A percentile compares a stretch with the other conserved stretches of the same genome.
Conservation (phyloP, 2,888 invertebrate genomes). For the Ennomos fuscantarius region DNA sequence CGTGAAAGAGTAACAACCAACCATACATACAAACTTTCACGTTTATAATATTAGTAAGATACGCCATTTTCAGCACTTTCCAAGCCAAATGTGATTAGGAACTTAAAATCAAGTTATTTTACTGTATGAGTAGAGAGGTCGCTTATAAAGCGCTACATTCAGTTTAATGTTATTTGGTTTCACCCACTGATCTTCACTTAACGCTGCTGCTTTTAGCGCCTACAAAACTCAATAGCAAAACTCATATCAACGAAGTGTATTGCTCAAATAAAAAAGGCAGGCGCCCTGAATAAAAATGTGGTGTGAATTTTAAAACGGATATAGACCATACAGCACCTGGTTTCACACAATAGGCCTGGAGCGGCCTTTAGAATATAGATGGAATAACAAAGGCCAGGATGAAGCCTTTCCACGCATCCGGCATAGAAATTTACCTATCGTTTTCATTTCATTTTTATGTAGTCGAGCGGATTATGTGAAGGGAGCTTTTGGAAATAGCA, state of each 20-base stretch:
- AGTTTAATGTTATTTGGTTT: neutral
- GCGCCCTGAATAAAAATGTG: conserved; percentile 24
- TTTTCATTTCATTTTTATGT: conserved; percentile 12
- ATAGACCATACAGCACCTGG: conserved; percentile 31
- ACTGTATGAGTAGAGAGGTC: neutral
- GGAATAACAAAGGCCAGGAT: conserved; percentile 37
- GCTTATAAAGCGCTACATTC: neutral
- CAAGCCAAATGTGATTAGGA: too few relatives aligned
- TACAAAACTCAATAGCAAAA: conserved; percentile 31
- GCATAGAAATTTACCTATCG: conserved; percentile 14
- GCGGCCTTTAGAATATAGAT: conserved; percentile 32
- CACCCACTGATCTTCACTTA: neutral
- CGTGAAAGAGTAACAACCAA: too few relatives aligned
- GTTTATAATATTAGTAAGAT: too few relatives aligned
- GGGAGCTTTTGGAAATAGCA: neutral
- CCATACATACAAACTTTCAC: too few relatives aligned
- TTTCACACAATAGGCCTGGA: conserved; percentile 37
- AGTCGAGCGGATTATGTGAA: too few relatives aligned
- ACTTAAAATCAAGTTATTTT: too few relatives aligned
- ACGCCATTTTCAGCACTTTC: too few relatives aligned
- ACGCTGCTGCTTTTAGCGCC: conserved; percentile 18
- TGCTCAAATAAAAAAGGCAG: conserved; percentile 36
- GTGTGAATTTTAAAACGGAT: conserved; percentile 35
- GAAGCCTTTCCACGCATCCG: conserved; percentile 30
- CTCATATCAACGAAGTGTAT: conserved; percentile 15